A percentile compares a stretch with the other conserved stretches of the same genome.
These are phyloP conservation scores for Platycheirus rosarum DNA, from an alignment of 2,888 invertebrate species.

Conservation along the genomic window DNA sequence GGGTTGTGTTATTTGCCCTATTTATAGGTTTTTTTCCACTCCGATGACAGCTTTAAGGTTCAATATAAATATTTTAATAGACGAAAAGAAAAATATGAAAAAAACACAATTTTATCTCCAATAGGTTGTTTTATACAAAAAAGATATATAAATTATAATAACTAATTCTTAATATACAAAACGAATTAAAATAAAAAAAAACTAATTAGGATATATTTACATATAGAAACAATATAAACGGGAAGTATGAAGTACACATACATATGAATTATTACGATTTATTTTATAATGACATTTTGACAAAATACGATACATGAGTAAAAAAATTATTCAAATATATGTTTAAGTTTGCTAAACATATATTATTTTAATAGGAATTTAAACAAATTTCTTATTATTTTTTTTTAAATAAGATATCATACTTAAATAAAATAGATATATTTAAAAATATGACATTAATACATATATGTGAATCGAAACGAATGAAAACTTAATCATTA, in stretches of 20 bases:
- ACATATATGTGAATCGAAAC: constrained; percentile 3
- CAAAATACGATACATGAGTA: constrained; percentile 31
- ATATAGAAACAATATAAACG: constrained; percentile 44
- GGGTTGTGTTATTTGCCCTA: constrained; percentile 79
- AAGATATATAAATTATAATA: constrained; percentile 58
- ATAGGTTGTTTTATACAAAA: constrained; percentile 72
- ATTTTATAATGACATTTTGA: constrained; percentile 70
- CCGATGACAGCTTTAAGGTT: constrained; percentile 73
- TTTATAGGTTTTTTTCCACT: constrained; percentile 75
- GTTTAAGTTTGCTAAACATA: constrained; percentile 61
- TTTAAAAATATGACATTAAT: constrained; percentile 10
- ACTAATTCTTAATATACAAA: constrained; percentile 68
- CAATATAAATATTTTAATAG: constrained; percentile 2
- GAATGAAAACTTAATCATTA: constrained; percentile 17
- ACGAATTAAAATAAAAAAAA: constrained; percentile 37
- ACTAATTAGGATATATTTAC: constrained; percentile 72
- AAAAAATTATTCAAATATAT: constrained; percentile 44
- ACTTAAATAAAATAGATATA: constrained; percentile 37
- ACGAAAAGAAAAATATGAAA: constrained; percentile 36
- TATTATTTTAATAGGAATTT: constrained; percentile 49
- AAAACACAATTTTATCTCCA: constrained; percentile 67
- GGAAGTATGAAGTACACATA: constrained; percentile 65
- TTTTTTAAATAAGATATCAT: constrained; percentile 63
- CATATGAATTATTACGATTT: constrained; percentile 73
- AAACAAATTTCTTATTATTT: constrained; percentile 20